These are phyloP conservation scores for Eurosta solidaginis DNA, from an alignment of 1,140 invertebrate genomes.

Conservation along the genomic window DNA sequence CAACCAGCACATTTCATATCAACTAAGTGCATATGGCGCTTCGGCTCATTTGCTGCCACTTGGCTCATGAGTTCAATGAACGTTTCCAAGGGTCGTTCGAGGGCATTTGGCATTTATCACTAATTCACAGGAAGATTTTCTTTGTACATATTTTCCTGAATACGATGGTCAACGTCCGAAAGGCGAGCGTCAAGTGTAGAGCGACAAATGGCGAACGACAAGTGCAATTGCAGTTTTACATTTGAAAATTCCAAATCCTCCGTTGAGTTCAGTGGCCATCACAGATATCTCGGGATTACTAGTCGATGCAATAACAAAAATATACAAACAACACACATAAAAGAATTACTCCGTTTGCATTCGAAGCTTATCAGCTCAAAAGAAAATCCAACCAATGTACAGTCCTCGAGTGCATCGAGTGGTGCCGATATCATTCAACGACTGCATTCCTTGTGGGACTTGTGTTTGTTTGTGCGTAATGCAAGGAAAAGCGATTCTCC, in stretches of 20 bases:
- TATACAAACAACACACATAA: neutral
- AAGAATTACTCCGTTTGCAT: neutral
- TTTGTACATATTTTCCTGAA: neutral
- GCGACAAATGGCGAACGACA: neutral
- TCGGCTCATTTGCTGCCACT: neutral
- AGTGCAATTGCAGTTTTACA: neutral
- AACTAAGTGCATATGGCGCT: neutral
- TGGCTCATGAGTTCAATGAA: neutral
- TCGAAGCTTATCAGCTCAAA: conserved; percentile 12
- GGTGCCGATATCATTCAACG: neutral
- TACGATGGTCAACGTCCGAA: neutral
- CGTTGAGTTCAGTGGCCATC: neutral
- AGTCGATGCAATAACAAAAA: neutral
- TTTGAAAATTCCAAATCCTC: conserved; percentile 12
- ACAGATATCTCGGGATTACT: neutral
- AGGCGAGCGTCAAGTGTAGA: neutral
- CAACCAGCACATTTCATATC: neutral
- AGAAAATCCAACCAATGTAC: neutral
- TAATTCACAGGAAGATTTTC: neutral
- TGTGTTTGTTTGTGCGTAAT: conserved; percentile 19
- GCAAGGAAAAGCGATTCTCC: neutral
- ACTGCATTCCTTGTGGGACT: neutral
- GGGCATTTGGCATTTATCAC: conserved; percentile 24
- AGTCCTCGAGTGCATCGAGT: neutral
- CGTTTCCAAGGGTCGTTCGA: neutral